Base-by-base conservation (phyloP, 2,113 vertebrate species). In the Tachysurus vachellii region DNA sequence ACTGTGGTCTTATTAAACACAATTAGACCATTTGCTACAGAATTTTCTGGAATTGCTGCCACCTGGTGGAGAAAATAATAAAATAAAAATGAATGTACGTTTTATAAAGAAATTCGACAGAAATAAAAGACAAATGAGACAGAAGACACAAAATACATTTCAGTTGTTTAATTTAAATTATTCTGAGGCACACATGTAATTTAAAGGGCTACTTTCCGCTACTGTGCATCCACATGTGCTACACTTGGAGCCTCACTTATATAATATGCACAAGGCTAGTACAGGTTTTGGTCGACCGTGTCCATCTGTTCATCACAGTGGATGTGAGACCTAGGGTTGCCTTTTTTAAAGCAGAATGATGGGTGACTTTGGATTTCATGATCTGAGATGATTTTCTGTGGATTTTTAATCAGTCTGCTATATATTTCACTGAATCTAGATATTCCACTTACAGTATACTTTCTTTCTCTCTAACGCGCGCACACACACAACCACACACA, bases 81-180 rank as follows among this genome's bases (percentile, higher is more conserved):
- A 31, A 2, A 11, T 66, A 13, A 13, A 6, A 9, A 26, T 21
- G 17, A 71, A 0, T 42, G 31, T 16, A 31, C 28, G n/a, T 68
- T 66, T 13, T 31, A 68, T 31, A 13, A 36, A 36, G 36, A 36
- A 36, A 36, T 2, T 36, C 36, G 71, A 61, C 19, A 16, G 70
- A 23, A 77, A 71, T 8, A 50, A 85, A 66, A 17, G 77, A 86
- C 50, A 21, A 86, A 81, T 23, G 19, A 81, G 12, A 4, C 54
- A 36, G 47, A 59, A 42, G 79, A 61, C 79, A 59, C n/a, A 6
- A 21, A 26, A 42, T 85, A 87, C 87, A 86, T 83, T 94, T 93
- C 88, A 95, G 92, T 90, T 93, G 88, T 94, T 95, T 95, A 93
- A 93, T 92, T 91, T 92, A 90, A 87, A 90, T 94, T 91, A 94